Evolutionary conservation across 2,113 vertebrate species (phyloP).

Genomic region (Hoplias malabaricus): DNA sequence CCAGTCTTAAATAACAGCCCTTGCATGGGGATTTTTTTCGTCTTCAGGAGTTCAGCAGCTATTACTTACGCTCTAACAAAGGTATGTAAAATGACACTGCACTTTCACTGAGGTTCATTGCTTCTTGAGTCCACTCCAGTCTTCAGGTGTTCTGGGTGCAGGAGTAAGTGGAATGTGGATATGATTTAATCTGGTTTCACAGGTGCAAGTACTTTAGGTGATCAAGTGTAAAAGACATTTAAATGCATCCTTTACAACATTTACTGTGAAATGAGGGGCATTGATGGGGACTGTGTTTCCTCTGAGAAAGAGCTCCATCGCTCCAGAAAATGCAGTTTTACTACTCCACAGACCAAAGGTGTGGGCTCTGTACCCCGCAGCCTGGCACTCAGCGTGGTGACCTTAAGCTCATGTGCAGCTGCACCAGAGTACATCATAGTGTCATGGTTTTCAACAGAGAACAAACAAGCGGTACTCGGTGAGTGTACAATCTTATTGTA

Average conservation of each 20-base stretch:
- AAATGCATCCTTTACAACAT: too few species aligned
- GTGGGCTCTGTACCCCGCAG: too few species aligned
- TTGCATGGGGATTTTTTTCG: not conserved
- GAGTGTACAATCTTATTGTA: too few species aligned
- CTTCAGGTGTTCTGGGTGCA: not conserved
- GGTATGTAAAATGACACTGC: slow-evolving; percentile 12
- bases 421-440: too few species aligned
- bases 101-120: not conserved
- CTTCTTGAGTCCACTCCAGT: not conserved
- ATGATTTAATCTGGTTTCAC: not conserved
- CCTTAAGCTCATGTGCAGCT: too few species aligned
- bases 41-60: not conserved
- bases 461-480: too few species aligned
- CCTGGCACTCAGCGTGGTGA: too few species aligned
- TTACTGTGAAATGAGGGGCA: not conserved
- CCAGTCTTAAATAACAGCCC: not conserved
- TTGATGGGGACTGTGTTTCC: too few species aligned
- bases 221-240: not conserved
- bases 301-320: too few species aligned
- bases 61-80: not conserved
- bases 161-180: not conserved
- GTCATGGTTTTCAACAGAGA: too few species aligned
- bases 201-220: not conserved
- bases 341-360: too few species aligned
- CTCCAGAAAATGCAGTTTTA: too few species aligned